Evolutionary conservation across 2,888 invertebrate genomes (phyloP), one percentile per base, ranked within the genome.

Genomic region (Morpho deidamia): DNA sequence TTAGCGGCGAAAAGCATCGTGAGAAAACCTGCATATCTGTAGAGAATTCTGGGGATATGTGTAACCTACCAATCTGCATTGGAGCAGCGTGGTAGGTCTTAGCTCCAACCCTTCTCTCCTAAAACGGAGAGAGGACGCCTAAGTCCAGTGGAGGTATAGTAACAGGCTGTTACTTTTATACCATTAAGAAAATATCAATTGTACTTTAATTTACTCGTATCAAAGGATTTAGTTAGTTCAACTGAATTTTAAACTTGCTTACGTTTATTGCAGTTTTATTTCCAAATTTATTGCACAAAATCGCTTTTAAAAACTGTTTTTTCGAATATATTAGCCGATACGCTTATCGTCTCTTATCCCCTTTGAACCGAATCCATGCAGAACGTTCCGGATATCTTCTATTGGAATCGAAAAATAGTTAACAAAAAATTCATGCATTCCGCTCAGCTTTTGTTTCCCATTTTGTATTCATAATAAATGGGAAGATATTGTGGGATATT

Each of bases 361-460:
- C 51, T 50, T 50, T 42, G 33, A 49, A 40, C 44, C 39, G 44
- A 10, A 42, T 34, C 44, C 47, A 46, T n/a, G 46, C 35, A 41
- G 14, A 41, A 49, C 42, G 49, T 49, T 42, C 12, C 49, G 49
- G 41, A 35, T 49, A 49, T 49, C 49, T 42, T 49, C 42, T 49
- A 54, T 50, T 54, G 49, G 54, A 42, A 50, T 54, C 46, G 43
- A 45, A 32, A 35, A 45, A 54, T 54, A 39, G 12, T 37, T 40
- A 40, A 54, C 44, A 44, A 50, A 54, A 54, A 32, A 50, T 41
- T 49, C 35, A 49, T 49, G 49, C 8, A 40, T 41, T 40, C 56
- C 52, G 48, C 53, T 45, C 32, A 43, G 49, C 49, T 64, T 68
- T 60, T 55, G 52, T 44, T 52, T 58, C 42, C 48, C 48, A 41